Base-by-base conservation (phyloP, 2,888 invertebrate genomes). In the Branchellion lobata region DNA sequence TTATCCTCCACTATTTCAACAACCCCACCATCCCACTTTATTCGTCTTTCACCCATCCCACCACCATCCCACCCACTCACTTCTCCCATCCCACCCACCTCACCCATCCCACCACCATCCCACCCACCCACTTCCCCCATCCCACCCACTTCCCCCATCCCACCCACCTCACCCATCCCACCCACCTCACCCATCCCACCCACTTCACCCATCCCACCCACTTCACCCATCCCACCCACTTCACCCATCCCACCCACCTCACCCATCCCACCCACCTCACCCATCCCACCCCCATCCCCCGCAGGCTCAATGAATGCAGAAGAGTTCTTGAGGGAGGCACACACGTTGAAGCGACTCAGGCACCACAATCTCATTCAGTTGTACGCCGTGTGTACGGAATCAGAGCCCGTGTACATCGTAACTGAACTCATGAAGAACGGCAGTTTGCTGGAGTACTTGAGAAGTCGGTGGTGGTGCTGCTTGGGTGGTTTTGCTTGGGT, bases 381-480 rank as follows among this genome's bases (percentile, higher is more conserved):
- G 84, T 99, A 97, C 88, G 99, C 99, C 27, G 98, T 99, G 24
- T 99, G 99, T 88, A 99, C 99, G 27, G 92, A 96, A 86, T 98
- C 99, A 88, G 98, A 99, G 88, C 99, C 99, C 8, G 98, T 99
- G 87, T 98, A 97, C 87, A 87, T 99, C 85, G 96, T 99, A 84
- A 99, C 99, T n/a, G 99, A 99, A 89, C 90, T 99, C 82, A 99
- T 99, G 98, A 94, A 96, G 89, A 96, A 98, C 88, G 97, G 98
- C 84, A 97, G 97, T 84, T 90, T 98, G 81, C 90, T 99, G 84
- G 97, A 98, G 86, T 97, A 92, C 88, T 90, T 99, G 85, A 90
- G 90, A 86, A 88, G 88, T 88, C 82, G 18, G 65, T 65, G 40
- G 14, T 40, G 40, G 40, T 5, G 40, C 14, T 5, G 40, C 40